Conservation (phyloP, 2,888 invertebrate species). For the Helobdella robusta region DNA sequence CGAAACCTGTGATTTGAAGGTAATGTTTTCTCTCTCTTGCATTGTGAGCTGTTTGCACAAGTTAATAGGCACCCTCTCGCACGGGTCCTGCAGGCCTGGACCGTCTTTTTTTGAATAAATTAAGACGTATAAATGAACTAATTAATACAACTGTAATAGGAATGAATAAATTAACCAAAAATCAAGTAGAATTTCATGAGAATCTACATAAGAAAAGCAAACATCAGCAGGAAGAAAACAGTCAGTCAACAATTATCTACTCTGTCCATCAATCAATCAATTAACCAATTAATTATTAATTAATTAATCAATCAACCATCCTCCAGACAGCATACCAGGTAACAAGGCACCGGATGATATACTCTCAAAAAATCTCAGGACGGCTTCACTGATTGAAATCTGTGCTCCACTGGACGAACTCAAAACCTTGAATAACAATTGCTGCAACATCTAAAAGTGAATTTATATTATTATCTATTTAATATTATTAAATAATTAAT, state of each 20-base stretch:
- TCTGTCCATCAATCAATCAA: no score
- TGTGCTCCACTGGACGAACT: not conserved
- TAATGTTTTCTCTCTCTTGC: constrained; percentile 14
- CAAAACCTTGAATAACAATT: constrained; percentile 9
- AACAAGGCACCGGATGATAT: constrained; percentile 17
- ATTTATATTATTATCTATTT: not conserved
- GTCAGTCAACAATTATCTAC: no score
- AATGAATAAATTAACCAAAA: no score
- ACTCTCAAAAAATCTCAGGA: constrained; percentile 22
- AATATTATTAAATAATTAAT: not conserved
- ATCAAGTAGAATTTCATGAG: no score
- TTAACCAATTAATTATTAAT: no score
- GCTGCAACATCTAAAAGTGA: constrained; percentile 11
- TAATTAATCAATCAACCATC: no score
- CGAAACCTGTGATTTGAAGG: constrained; percentile 16
- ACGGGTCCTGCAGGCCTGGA: constrained; percentile 25
- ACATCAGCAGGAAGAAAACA: no score
- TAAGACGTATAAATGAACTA: not conserved
- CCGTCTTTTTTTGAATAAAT: constrained; percentile 13
- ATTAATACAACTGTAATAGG: no score
- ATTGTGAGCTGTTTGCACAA: constrained; percentile 6
- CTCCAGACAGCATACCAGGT: no score
- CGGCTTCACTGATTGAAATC: not conserved
- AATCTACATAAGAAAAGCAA: no score
- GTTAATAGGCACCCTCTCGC: constrained; percentile 17